Percentiles rank a stretch among this genome's conserved stretches.
Evolutionary conservation across 2,888 invertebrate species (phyloP).

Genomic region (Noctua comes): DNA sequence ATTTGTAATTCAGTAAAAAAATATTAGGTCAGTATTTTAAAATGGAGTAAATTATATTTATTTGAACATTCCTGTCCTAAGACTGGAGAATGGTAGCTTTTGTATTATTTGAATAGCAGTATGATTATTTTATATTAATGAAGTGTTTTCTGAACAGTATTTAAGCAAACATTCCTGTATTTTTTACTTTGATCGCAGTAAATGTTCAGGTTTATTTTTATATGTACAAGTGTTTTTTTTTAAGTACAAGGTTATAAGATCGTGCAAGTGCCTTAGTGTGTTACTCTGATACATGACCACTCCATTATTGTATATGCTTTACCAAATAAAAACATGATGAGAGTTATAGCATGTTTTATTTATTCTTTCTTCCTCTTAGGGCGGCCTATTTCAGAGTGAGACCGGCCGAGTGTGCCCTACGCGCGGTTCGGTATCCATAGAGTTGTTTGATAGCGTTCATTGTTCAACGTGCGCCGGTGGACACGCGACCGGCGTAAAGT

Average conservation of each 20-base stretch:
- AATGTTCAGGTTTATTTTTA: slow-evolving; percentile 59
- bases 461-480: not conserved
- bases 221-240: slow-evolving; percentile 68
- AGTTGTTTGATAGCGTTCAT: not conserved
- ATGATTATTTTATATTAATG: slow-evolving; percentile 46
- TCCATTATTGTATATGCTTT: slow-evolving; percentile 76
- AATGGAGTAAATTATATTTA: slow-evolving; percentile 66
- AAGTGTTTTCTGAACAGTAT: slow-evolving; percentile 70
- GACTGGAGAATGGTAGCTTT: slow-evolving; percentile 69
- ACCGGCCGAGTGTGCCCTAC: not conserved
- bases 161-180: slow-evolving; percentile 69
- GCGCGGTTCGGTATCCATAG: not conserved
- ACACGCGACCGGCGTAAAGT: too few relatives aligned
- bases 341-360: slow-evolving; percentile 58
- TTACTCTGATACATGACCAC: slow-evolving; percentile 68
- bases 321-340: slow-evolving; percentile 77
- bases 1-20: slow-evolving; percentile 62
- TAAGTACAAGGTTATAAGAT: slow-evolving; percentile 74
- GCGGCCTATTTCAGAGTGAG: not conserved
- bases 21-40: slow-evolving; percentile 66
- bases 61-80: slow-evolving; percentile 80
- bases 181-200: slow-evolving; percentile 46
- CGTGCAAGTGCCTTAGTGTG: slow-evolving; percentile 80
- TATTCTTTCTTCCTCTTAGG: not conserved
- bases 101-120: slow-evolving; percentile 61